phyloP scores from a whole-genome alignment of 2,113 vertebrate genomes.

The Rhinoptilus africanus region DNA sequence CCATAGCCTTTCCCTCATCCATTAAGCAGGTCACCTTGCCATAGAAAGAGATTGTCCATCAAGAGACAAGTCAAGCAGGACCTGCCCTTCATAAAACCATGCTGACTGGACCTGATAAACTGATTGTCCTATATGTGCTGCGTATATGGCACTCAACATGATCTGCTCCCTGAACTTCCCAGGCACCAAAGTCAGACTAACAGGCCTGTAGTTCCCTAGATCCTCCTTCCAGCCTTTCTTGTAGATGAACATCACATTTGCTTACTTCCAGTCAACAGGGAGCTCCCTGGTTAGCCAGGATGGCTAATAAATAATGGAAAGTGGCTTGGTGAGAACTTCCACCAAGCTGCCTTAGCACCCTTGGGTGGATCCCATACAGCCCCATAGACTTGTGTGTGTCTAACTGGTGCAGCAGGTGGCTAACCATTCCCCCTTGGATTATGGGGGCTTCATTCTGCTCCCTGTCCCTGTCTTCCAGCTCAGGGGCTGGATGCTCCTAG shows the following conservation, averaged over 20 bases:
- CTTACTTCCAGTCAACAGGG: not conserved
- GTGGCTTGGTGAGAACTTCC: not conserved
- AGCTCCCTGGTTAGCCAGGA: accelerated
- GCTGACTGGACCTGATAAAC: not conserved
- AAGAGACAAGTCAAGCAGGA: not conserved
- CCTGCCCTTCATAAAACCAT: not conserved
- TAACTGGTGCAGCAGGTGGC: too few relatives aligned
- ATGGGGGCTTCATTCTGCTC: too few relatives aligned
- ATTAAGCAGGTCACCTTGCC: not conserved
- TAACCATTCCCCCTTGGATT: too few relatives aligned
- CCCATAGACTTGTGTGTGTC: not conserved
- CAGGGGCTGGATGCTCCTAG: too few relatives aligned
- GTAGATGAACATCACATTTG: not conserved
- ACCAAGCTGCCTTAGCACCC: not conserved
- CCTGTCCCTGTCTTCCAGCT: too few relatives aligned
- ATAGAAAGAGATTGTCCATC: too few relatives aligned
- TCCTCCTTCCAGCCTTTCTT: not conserved
- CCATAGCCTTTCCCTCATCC: not conserved
- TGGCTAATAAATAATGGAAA: not conserved
- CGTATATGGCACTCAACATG: not conserved
- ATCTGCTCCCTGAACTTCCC: not conserved
- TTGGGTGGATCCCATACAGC: not conserved
- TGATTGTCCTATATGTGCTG: accelerated
- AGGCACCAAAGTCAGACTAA: accelerated
- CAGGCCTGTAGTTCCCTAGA: accelerated